phyloP scores from a whole-genome alignment of 2,888 invertebrate genomes.

The Amiota minor region DNA sequence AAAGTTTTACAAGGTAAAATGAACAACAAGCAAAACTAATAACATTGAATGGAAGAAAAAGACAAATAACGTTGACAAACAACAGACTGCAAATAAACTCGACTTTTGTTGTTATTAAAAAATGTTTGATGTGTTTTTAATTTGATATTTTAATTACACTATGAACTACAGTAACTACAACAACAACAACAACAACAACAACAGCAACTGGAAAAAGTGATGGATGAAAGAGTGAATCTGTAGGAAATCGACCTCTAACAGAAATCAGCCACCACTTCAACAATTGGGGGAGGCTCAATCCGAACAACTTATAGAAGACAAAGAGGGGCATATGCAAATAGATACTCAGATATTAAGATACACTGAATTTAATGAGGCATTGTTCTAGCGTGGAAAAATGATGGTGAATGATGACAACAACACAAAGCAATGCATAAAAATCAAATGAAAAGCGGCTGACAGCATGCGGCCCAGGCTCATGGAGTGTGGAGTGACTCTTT shows the following conservation, averaged over 20 bases:
- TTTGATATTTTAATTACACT: conserved; percentile 43
- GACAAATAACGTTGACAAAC: conserved; percentile 24
- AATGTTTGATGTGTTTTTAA: conserved; percentile 47
- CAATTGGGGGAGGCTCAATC: too few species aligned
- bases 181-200: too few species aligned
- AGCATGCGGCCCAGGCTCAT: background rate
- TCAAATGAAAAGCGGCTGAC: conserved; percentile 5
- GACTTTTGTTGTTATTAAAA: conserved; percentile 51
- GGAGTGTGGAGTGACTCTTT: too few species aligned
- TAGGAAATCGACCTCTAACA: too few species aligned
- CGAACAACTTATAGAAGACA: too few species aligned
- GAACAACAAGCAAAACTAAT: conserved; percentile 51
- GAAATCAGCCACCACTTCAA: too few species aligned
- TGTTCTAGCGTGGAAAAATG: conserved; percentile 11
- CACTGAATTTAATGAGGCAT: conserved; percentile 2
- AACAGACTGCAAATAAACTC: background rate
- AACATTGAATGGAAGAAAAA: conserved; percentile 55
- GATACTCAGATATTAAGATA: too few species aligned
- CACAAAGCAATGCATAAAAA: background rate
- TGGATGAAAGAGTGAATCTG: too few species aligned
- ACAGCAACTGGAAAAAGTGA: too few species aligned
- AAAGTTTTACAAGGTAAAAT: conserved; percentile 11
- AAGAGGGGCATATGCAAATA: too few species aligned
- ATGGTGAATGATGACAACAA: background rate
- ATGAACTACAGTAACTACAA: conserved; percentile 31